A percentile compares a stretch with the other conserved stretches of the same genome.
Evolutionary conservation across 2,797 vertebrate species (phyloP).

Genomic region (Cichlasoma orientale): DNA sequence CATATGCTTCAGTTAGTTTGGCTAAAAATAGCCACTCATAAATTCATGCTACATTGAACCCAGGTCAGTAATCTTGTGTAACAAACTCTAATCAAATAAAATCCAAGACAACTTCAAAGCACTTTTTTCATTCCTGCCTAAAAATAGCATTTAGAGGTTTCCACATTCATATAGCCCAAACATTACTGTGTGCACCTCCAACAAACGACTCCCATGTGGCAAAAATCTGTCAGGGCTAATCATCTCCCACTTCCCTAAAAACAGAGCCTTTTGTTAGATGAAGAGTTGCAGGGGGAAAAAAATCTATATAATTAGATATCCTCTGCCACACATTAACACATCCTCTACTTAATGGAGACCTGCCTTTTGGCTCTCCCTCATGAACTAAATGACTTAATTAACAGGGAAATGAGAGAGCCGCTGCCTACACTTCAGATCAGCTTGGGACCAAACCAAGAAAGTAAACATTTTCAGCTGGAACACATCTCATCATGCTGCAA

Average conservation of each 20-base stretch:
- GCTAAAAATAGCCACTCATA: conserved; percentile 53
- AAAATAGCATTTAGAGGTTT: conserved; percentile 27
- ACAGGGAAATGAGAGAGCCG: conserved; percentile 51
- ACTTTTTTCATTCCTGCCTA: conserved; percentile 17
- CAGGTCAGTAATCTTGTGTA: conserved; percentile 51
- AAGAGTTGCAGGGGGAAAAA: conserved; percentile 1
- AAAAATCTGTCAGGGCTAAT: conserved; percentile 39
- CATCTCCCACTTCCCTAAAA: conserved; percentile 33
- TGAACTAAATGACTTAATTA: conserved; percentile 63
- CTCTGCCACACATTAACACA: conserved; percentile 45
- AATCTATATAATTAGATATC: conserved; percentile 48
- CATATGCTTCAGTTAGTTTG: conserved; percentile 28
- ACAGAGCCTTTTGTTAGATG: conserved; percentile 38
- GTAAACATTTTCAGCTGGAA: conserved; percentile 42
- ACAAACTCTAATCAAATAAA: conserved; percentile 37
- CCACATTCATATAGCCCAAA: conserved; percentile 43
- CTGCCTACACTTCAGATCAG: conserved; percentile 36
- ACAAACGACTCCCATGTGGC: conserved; percentile 43
- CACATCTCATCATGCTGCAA: conserved; percentile 10
- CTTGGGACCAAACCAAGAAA: conserved; percentile 47
- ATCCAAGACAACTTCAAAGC: conserved; percentile 35
- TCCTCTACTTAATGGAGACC: conserved; percentile 40
- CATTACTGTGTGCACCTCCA: conserved; percentile 41
- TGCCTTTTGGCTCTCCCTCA: conserved; percentile 48
- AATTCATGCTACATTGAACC: conserved; percentile 41